Evolutionary conservation across 2,797 vertebrate species (phyloP).

Genomic region (Amblyraja radiata): DNA sequence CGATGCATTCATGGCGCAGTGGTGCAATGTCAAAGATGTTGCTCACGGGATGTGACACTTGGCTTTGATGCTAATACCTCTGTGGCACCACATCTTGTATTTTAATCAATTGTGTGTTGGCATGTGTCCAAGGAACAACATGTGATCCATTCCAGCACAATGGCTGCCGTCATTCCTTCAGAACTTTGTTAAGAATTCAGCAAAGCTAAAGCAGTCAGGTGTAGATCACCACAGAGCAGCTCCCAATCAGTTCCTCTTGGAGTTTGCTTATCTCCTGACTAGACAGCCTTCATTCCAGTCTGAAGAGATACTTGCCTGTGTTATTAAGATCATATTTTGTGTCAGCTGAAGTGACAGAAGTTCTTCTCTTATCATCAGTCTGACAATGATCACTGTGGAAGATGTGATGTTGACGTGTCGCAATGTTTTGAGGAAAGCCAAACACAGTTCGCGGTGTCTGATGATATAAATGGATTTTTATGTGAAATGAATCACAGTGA

Average conservation of each 20-base stretch:
- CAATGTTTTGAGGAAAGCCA: neutral
- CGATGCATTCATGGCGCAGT: neutral
- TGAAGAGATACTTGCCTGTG: slow-evolving; percentile 5
- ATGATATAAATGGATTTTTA: neutral
- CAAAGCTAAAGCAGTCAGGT: neutral
- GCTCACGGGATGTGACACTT: neutral
- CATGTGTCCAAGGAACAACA: neutral
- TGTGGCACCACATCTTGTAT: neutral
- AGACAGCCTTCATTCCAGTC: neutral
- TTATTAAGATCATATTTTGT: neutral
- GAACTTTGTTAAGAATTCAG: neutral
- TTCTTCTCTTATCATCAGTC: neutral
- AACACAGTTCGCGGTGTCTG: neutral
- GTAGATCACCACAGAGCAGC: neutral
- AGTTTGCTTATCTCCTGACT: slow-evolving; percentile 9
- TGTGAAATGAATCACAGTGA: neutral
- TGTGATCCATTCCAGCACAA: neutral
- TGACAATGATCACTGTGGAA: neutral
- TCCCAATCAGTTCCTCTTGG: neutral
- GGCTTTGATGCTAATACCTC: neutral
- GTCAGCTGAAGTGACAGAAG: slow-evolving; percentile 23
- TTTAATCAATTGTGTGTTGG: neutral
- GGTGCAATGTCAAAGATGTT: neutral
- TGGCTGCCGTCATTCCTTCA: neutral
- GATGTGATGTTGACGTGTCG: neutral